A percentile compares a stretch with the other conserved stretches of the same genome.
phyloP scores from a whole-genome alignment of 2,888 invertebrate genomes.

The Tiliacea citrago region DNA sequence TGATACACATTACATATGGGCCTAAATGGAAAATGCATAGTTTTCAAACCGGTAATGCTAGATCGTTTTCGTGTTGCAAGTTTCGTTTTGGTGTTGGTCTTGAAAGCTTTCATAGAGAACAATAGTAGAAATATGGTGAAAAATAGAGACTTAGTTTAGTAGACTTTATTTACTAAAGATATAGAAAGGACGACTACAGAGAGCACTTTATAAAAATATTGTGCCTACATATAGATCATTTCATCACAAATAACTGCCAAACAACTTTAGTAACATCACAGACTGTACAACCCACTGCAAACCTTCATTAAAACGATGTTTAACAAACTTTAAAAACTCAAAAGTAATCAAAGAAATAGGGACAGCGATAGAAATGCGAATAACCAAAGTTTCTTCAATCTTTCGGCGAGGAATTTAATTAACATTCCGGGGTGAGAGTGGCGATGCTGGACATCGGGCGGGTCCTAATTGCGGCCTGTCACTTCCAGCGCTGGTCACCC shows the following conservation, averaged over 20 bases:
- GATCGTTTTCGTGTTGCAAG: no score
- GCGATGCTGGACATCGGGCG: conserved; percentile 72
- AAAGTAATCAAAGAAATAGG: conserved; percentile 76
- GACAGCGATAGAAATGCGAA: conserved; percentile 72
- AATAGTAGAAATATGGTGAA: neutral
- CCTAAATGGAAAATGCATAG: no score
- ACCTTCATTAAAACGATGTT: conserved; percentile 48
- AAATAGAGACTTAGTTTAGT: neutral
- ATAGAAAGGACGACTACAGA: neutral
- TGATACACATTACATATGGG: no score
- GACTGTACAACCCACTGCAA: neutral
- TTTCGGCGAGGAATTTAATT: conserved; percentile 83
- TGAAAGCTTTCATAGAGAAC: neutral
- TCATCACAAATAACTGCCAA: neutral
- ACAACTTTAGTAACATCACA: neutral
- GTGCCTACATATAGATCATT: neutral
- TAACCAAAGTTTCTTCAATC: conserved; percentile 77
- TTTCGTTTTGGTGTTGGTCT: no score
- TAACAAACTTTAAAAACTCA: conserved; percentile 62
- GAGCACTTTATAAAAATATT: neutral
- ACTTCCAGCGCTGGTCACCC: conserved; percentile 76
- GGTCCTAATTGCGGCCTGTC: conserved; percentile 83
- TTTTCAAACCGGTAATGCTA: no score
- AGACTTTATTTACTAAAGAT: neutral
- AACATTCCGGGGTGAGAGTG: conserved; percentile 76